Evolutionary conservation across 1,140 invertebrate genomes (phyloP).

Genomic region (Aradophagus sp.): DNA sequence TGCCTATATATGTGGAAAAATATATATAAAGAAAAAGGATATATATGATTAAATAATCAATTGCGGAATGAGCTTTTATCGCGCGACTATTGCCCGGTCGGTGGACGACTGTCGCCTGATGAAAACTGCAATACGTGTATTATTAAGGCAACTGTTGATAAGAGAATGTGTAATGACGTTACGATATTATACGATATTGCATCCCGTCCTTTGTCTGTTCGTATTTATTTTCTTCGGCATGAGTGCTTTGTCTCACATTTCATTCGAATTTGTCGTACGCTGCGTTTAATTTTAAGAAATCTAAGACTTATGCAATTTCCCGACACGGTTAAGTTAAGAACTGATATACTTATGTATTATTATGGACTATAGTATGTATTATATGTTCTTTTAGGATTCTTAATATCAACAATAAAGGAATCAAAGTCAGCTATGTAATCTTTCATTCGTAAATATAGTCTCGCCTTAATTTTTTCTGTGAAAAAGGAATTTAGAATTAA

Average conservation of each 20-base stretch:
- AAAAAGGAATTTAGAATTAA: too few relatives aligned
- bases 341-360: slow-evolving; percentile 60
- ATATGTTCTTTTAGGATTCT: slow-evolving; percentile 73
- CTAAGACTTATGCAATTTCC: slow-evolving; percentile 55
- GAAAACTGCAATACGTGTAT: slow-evolving; percentile 37
- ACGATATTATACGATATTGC: slow-evolving; percentile 51
- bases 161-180: slow-evolving; percentile 55
- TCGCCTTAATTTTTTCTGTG: too few relatives aligned
- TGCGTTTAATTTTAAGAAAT: slow-evolving; percentile 63
- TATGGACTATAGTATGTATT: slow-evolving; percentile 68
- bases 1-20: slow-evolving; percentile 52
- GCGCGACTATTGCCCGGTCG: slow-evolving; percentile 6
- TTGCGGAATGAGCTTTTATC: slow-evolving; percentile 31
- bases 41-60: slow-evolving; percentile 39
- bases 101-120: slow-evolving; percentile 3
- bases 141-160: slow-evolving; percentile 56
- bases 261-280: slow-evolving; percentile 47
- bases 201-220: slow-evolving; percentile 58
- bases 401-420: slow-evolving; percentile 70
- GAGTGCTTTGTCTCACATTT: slow-evolving; percentile 50
- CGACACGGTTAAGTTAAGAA: slow-evolving; percentile 57
- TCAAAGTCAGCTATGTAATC: slow-evolving; percentile 10
- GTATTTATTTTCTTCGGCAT: slow-evolving; percentile 56
- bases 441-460: too few relatives aligned
- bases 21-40: slow-evolving; percentile 20